These are phyloP conservation scores for Centropus bengalensis DNA, from an alignment of 2,113 vertebrate genomes.

Conservation along the genomic window DNA sequence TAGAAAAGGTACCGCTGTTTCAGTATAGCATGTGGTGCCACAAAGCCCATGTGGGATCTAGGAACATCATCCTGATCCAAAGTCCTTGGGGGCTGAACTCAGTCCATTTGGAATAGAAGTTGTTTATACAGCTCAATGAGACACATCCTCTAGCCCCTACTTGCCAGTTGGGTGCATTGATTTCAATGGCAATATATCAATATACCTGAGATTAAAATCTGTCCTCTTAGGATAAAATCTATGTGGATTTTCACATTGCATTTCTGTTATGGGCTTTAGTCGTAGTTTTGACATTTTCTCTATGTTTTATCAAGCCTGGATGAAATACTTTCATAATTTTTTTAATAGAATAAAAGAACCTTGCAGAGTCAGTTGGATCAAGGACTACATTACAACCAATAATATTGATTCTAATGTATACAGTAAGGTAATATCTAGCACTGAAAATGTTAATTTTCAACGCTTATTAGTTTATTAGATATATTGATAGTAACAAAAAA, in stretches of 20 bases:
- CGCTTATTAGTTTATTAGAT: background rate
- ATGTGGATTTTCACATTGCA: background rate
- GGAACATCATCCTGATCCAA: background rate
- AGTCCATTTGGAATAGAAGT: background rate
- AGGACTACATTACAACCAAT: background rate
- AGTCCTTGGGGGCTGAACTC: background rate
- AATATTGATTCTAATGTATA: background rate
- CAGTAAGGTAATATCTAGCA: background rate
- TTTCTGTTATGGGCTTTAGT: background rate
- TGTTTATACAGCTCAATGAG: background rate
- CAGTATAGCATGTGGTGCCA: rapidly evolving
- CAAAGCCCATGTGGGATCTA: background rate
- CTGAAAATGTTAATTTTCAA: background rate
- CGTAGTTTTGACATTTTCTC: background rate
- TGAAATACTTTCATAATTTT: background rate
- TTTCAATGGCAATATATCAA: background rate
- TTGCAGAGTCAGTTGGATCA: background rate
- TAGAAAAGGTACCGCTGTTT: background rate
- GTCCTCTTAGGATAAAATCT: background rate
- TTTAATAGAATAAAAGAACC: background rate
- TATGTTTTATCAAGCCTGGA: background rate
- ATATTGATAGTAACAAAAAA: background rate
- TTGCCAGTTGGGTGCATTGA: background rate
- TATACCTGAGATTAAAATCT: background rate
- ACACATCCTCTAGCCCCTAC: background rate